Evolutionary conservation across 2,797 vertebrate genomes (phyloP).

Genomic region (Phalloptychus januarius): DNA sequence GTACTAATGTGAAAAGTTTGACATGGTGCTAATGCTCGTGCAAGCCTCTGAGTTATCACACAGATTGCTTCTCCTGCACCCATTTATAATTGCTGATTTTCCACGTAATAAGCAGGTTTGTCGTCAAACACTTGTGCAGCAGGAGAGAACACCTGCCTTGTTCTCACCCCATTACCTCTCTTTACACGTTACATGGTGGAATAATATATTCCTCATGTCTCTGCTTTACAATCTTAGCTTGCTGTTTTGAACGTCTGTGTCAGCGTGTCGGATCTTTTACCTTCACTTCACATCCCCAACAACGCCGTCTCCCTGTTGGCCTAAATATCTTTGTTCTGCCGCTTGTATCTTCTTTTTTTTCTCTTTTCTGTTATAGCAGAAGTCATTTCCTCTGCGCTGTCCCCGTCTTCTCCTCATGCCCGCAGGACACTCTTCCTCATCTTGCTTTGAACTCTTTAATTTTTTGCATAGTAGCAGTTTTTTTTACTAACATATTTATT

Average conservation of each 20-base stretch:
- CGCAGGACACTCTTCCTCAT: constrained; percentile 71
- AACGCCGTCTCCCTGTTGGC: constrained; percentile 25
- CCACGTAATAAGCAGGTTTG: constrained; percentile 49
- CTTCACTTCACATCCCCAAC: constrained; percentile 34
- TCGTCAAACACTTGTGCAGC: constrained; percentile 60
- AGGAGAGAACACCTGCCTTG: constrained; percentile 65
- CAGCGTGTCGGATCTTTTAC: constrained; percentile 31
- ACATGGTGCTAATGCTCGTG: background rate
- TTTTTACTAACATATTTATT: constrained; percentile 79
- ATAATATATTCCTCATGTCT: constrained; percentile 49
- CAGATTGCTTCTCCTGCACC: constrained; percentile 30
- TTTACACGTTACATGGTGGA: constrained; percentile 42
- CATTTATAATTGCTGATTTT: constrained; percentile 56
- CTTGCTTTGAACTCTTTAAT: constrained; percentile 79
- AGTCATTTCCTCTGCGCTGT: constrained; percentile 63
- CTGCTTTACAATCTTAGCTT: constrained; percentile 27
- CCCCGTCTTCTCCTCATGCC: constrained; percentile 63
- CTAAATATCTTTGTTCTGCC: constrained; percentile 46
- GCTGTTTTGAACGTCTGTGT: constrained; percentile 26
- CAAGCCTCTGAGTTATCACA: constrained; percentile 21
- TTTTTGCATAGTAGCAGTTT: constrained; percentile 66
- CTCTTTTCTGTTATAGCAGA: constrained; percentile 45
- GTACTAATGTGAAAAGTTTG: background rate
- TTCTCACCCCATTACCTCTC: constrained; percentile 65
- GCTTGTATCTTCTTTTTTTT: constrained; percentile 19